phyloP scores from a whole-genome alignment of 2,797 vertebrate species.

The Galago senegalensis region DNA sequence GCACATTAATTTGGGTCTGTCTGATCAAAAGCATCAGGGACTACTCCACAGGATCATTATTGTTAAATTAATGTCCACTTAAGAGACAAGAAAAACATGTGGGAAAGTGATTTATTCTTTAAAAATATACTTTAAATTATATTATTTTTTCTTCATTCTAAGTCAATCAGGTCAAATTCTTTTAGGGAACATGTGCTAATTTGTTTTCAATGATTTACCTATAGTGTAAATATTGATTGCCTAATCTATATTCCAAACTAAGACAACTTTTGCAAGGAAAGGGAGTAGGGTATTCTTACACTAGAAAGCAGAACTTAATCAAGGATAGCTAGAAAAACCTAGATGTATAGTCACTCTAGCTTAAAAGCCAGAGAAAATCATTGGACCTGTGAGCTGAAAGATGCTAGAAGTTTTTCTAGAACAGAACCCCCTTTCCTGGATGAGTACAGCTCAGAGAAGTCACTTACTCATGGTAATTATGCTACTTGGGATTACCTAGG shows the following conservation, averaged over 20 bases:
- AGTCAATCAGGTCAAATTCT: slow-evolving; percentile 68
- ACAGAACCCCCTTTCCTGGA: not conserved
- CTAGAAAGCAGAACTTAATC: slow-evolving; percentile 9
- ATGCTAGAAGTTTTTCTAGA: slow-evolving; percentile 43
- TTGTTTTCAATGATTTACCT: slow-evolving; percentile 61
- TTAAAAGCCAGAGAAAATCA: slow-evolving; percentile 43
- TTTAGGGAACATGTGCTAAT: slow-evolving; percentile 31
- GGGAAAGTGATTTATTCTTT: slow-evolving; percentile 63
- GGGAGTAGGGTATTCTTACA: not conserved
- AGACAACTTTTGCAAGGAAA: slow-evolving; percentile 34
- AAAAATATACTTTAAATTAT: slow-evolving; percentile 73
- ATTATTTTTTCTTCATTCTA: slow-evolving; percentile 60
- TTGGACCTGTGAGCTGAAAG: not conserved
- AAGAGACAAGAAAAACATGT: slow-evolving; percentile 62
- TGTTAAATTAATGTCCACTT: slow-evolving; percentile 91
- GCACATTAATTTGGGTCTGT: slow-evolving; percentile 90
- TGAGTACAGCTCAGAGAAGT: not conserved
- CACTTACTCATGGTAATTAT: not conserved
- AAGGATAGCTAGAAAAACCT: not conserved
- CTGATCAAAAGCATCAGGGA: slow-evolving; percentile 87
- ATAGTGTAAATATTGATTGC: slow-evolving; percentile 41
- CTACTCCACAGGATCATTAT: slow-evolving; percentile 89
- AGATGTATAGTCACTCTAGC: not conserved
- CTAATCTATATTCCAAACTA: slow-evolving; percentile 49
- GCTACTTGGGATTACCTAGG: not conserved